Evolutionary conservation across 2,113 vertebrate species (phyloP).

Genomic region (Acinonyx jubatus): DNA sequence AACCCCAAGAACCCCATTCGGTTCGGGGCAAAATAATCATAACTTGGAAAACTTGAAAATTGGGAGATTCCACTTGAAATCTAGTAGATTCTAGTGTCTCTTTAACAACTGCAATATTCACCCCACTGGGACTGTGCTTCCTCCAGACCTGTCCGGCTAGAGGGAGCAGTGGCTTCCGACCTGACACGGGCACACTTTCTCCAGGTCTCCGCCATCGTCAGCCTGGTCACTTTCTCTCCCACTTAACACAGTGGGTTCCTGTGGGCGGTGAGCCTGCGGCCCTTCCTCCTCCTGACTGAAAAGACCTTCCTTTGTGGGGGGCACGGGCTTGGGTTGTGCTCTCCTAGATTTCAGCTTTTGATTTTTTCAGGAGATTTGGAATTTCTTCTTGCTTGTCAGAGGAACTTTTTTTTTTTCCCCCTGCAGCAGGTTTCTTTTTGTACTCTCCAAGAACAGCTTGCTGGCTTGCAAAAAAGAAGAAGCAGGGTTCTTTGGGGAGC

Average conservation of each 20-base stretch:
- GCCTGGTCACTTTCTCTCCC: not conserved
- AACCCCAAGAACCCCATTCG: not conserved
- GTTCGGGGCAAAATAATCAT: not conserved
- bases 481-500: slow-evolving; percentile 70
- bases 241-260: rapidly evolving
- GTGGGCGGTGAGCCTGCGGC: rapidly evolving
- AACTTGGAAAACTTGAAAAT: not conserved
- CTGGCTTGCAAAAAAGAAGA: slow-evolving; percentile 71
- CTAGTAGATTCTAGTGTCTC: not conserved
- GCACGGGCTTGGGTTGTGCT: not conserved
- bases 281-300: not conserved
- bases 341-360: not conserved
- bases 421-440: slow-evolving; percentile 68
- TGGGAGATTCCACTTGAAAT: not conserved
- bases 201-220: not conserved
- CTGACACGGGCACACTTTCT: not conserved
- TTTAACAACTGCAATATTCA: not conserved
- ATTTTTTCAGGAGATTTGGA: slow-evolving; percentile 40
- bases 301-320: not conserved
- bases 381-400: slow-evolving; percentile 63
- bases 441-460: slow-evolving; percentile 74
- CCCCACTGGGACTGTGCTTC: not conserved
- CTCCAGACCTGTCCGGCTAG: too few species aligned
- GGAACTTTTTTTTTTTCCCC: not conserved
- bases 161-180: not conserved